Conservation (phyloP, 2,888 invertebrate genomes). For the Merodon equestris region DNA sequence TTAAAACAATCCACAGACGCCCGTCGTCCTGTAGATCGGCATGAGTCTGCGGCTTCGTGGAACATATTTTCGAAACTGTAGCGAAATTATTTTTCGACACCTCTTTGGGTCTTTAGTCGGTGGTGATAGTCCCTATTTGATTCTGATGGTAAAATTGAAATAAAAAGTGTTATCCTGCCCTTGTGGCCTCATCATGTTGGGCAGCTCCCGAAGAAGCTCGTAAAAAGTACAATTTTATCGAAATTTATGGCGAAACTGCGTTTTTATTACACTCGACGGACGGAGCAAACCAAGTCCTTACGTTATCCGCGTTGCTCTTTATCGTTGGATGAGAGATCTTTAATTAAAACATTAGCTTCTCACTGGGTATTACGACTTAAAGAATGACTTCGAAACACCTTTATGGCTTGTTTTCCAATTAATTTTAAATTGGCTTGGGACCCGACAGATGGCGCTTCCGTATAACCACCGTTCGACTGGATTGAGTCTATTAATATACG, state of each 20-base stretch:
- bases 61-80: background rate
- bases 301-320: too few species aligned
- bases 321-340: slow-evolving; percentile 5
- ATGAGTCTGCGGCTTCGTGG: too few species aligned
- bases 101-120: slow-evolving; percentile 9
- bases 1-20: slow-evolving; percentile 44
- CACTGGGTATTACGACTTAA: slow-evolving; percentile 21
- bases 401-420: too few species aligned
- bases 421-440: background rate
- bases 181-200: slow-evolving; percentile 18
- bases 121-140: background rate
- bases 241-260: slow-evolving; percentile 40
- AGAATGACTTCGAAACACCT: slow-evolving; percentile 1
- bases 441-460: slow-evolving; percentile 19
- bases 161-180: slow-evolving; percentile 29
- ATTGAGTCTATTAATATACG: slow-evolving; percentile 26
- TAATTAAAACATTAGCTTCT: slow-evolving; percentile 41
- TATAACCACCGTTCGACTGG: background rate
- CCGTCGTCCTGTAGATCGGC: background rate
- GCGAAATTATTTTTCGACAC: slow-evolving; percentile 26
- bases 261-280: slow-evolving; percentile 29
- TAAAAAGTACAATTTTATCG: slow-evolving; percentile 46
- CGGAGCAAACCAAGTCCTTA: too few species aligned
- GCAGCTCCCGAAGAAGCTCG: slow-evolving; percentile 24
- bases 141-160: slow-evolving; percentile 9